phyloP scores from a whole-genome alignment of 2,888 invertebrate species.

The Branchinecta sandiegonensis region DNA sequence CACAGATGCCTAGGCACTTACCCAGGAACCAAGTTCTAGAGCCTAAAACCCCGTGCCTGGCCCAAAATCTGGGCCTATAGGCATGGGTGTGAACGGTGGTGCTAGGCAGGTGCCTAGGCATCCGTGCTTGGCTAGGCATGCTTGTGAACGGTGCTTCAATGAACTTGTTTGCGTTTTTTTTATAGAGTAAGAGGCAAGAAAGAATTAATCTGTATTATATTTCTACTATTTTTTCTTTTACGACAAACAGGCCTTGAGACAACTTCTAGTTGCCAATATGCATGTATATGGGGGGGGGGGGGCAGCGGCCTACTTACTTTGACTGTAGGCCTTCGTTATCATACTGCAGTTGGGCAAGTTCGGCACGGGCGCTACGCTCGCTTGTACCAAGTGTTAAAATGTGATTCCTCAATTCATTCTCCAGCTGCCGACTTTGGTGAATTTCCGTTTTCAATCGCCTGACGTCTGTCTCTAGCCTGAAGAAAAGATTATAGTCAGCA shows the following conservation, averaged over 20 bases:
- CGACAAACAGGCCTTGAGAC: not conserved
- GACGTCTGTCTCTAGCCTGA: constrained; percentile 54
- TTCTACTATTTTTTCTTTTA: not conserved
- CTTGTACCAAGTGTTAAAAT: constrained; percentile 47
- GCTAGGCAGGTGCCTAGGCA: too few relatives aligned
- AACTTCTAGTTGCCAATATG: too few relatives aligned
- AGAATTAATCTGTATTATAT: not conserved
- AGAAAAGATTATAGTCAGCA: constrained; percentile 30
- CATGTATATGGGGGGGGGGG: too few relatives aligned
- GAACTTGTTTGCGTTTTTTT: too few relatives aligned
- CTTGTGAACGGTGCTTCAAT: too few relatives aligned
- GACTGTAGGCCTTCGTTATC: constrained; percentile 76
- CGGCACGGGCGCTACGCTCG: constrained; percentile 52
- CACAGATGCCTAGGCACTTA: too few relatives aligned
- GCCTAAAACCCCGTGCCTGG: too few relatives aligned
- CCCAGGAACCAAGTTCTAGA: too few relatives aligned
- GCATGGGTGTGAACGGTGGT: too few relatives aligned
- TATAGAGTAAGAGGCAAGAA: too few relatives aligned
- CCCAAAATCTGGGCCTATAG: too few relatives aligned
- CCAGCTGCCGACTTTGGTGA: constrained; percentile 41
- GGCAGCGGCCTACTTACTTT: constrained; percentile 42
- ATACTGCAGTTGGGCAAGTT: constrained; percentile 61
- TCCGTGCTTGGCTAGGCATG: too few relatives aligned
- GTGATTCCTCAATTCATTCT: constrained; percentile 56
- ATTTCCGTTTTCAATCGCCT: constrained; percentile 58